These are phyloP conservation scores for Aulostomus chinensis DNA, from an alignment of 2,797 vertebrate species.

Conservation along the genomic window DNA sequence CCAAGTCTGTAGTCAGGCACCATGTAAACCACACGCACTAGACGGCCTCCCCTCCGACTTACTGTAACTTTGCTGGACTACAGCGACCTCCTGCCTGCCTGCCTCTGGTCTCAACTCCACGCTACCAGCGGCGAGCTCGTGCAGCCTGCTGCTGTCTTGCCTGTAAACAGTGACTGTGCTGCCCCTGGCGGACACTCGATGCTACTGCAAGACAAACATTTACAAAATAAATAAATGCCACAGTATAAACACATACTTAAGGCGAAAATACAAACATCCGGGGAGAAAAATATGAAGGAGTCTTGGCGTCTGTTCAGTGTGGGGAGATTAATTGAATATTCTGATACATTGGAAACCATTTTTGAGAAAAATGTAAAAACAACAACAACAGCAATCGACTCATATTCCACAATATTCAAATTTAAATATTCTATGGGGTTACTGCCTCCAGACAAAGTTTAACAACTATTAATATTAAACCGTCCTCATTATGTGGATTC, in stretches of 20 bases:
- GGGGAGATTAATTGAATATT: too few relatives aligned
- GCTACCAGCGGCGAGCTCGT: slow-evolving; percentile 50
- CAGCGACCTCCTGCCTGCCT: slow-evolving; percentile 39
- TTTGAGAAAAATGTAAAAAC: too few relatives aligned
- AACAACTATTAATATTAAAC: too few relatives aligned
- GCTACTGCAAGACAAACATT: slow-evolving; percentile 20
- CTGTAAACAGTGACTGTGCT: slow-evolving; percentile 72
- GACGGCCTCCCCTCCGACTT: slow-evolving; percentile 18
- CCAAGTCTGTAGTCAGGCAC: background rate
- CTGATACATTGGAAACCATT: too few relatives aligned
- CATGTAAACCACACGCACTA: background rate
- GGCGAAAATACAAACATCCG: too few relatives aligned
- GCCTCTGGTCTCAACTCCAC: slow-evolving; percentile 53
- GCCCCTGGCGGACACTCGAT: slow-evolving; percentile 23
- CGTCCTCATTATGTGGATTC: too few relatives aligned
- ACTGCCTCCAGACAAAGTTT: too few relatives aligned
- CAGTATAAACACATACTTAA: background rate
- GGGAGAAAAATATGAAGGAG: too few relatives aligned
- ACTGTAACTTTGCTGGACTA: slow-evolving; percentile 42
- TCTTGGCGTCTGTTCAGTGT: too few relatives aligned
- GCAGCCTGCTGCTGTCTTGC: slow-evolving; percentile 25
- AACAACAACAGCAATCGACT: too few relatives aligned
- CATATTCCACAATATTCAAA: too few relatives aligned
- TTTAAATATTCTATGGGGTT: too few relatives aligned
- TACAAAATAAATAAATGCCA: background rate